Percentiles rank a stretch among this genome's conserved stretches.
Conservation (phyloP, 2,797 vertebrate genomes). For the Gymnocypris eckloni region DNA sequence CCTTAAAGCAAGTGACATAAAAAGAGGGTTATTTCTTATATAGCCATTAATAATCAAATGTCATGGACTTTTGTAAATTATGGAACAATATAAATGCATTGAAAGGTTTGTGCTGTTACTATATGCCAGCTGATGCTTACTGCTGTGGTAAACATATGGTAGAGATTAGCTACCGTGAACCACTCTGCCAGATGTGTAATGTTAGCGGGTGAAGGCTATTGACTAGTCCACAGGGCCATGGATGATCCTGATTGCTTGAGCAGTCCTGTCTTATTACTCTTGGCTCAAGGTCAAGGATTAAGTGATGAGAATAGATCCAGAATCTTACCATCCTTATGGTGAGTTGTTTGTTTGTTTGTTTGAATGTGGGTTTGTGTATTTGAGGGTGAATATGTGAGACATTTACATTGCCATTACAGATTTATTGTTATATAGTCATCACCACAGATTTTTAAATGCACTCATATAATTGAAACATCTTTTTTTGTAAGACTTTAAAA, state of each 20-base stretch:
- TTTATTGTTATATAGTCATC: neutral
- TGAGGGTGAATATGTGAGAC: neutral
- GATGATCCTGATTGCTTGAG: conserved; percentile 39
- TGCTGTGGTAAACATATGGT: conserved; percentile 58
- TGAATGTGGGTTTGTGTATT: conserved; percentile 18
- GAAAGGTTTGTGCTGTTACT: conserved; percentile 2
- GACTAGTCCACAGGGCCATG: conserved; percentile 19
- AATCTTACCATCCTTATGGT: conserved; percentile 22
- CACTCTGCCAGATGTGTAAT: conserved; percentile 58
- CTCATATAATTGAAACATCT: neutral
- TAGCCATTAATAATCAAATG: conserved; percentile 35
- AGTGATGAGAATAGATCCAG: conserved; percentile 33
- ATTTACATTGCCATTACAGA: conserved; percentile 1
- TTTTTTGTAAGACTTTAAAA: neutral
- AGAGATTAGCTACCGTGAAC: conserved; percentile 60
- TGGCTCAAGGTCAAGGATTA: conserved; percentile 53
- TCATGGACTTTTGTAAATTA: conserved; percentile 11
- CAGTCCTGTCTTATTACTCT: conserved; percentile 12
- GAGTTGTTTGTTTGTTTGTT: neutral
- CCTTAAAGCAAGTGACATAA: conserved; percentile 33
- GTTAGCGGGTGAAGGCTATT: conserved; percentile 21
- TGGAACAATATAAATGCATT: conserved; percentile 27
- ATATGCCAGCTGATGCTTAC: conserved; percentile 38
- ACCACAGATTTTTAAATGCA: neutral
- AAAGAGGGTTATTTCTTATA: conserved; percentile 33